Evolutionary conservation across 2,797 vertebrate genomes (phyloP).

Genomic region (Malurus leucopterus): DNA sequence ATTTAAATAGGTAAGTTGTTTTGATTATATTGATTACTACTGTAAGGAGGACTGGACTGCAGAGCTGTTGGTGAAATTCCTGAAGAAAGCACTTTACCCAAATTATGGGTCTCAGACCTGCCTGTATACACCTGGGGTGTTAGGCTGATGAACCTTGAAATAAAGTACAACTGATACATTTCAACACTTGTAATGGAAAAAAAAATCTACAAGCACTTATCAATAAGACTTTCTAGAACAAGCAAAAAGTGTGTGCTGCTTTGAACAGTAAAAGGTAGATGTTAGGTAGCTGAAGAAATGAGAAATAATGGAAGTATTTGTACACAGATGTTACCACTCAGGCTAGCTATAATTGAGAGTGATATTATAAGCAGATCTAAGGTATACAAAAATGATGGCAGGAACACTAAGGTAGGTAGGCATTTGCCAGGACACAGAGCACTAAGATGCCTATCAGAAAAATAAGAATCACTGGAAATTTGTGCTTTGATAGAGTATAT

Average conservation of each 20-base stretch:
- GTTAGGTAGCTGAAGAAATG: not conserved
- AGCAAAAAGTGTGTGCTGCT: not conserved
- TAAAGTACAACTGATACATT: not conserved
- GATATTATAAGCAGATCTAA: not conserved
- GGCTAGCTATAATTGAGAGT: not conserved
- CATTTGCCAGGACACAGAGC: not conserved
- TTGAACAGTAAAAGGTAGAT: not conserved
- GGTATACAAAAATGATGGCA: rapidly evolving
- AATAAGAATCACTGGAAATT: not conserved
- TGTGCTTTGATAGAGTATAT: not conserved
- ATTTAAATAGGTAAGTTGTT: not conserved
- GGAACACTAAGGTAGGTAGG: not conserved
- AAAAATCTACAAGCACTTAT: not conserved
- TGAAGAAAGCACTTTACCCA: not conserved
- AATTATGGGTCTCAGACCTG: not conserved
- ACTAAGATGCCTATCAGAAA: not conserved
- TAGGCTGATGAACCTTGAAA: not conserved
- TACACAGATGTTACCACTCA: not conserved
- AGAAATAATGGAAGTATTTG: not conserved
- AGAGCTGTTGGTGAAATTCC: not conserved
- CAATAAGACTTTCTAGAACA: not conserved
- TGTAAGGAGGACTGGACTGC: not conserved
- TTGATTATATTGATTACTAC: not conserved
- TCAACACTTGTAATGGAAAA: not conserved
- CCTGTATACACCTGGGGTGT: too few relatives aligned